Percentiles rank a stretch among this genome's conserved stretches.
Conservation (phyloP, 2,797 vertebrate species). For the Parambassis ranga region DNA sequence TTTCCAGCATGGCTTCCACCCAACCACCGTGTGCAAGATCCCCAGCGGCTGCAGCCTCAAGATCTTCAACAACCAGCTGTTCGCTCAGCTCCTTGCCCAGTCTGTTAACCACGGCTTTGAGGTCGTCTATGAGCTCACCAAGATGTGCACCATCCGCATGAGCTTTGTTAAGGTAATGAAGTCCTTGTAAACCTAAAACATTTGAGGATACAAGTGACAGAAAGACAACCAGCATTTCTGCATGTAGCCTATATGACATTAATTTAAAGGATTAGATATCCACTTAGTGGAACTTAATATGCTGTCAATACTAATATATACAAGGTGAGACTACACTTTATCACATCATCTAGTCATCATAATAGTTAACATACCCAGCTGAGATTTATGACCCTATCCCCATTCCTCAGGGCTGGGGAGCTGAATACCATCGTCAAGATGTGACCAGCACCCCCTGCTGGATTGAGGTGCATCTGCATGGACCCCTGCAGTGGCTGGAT, state of each 20-base stretch:
- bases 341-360: conserved; percentile 5
- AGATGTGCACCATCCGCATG: conserved; percentile 99
- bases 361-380: background rate
- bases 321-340: background rate
- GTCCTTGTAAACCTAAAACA: background rate
- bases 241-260: background rate
- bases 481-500: conserved; percentile 97
- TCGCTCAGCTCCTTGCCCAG: conserved; percentile 95
- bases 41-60: conserved; percentile 99
- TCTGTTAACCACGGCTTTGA: conserved; percentile 97
- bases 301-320: conserved; percentile 7
- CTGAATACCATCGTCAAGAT: conserved; percentile 97
- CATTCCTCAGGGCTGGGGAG: conserved; percentile 91
- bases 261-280: background rate
- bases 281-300: conserved; percentile 13
- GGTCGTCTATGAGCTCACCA: conserved; percentile 97
- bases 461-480: conserved; percentile 97
- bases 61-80: conserved; percentile 99
- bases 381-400: conserved; percentile 34
- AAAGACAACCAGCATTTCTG: background rate
- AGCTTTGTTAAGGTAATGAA: conserved; percentile 95
- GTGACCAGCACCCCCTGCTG: conserved; percentile 99
- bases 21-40: conserved; percentile 97
- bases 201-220: background rate
- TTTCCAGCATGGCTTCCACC: conserved; percentile 97